A percentile compares a stretch with the other conserved stretches of the same genome.
Evolutionary conservation across 2,888 invertebrate species (phyloP).

Genomic region (Rhaphigaster nebulosa): DNA sequence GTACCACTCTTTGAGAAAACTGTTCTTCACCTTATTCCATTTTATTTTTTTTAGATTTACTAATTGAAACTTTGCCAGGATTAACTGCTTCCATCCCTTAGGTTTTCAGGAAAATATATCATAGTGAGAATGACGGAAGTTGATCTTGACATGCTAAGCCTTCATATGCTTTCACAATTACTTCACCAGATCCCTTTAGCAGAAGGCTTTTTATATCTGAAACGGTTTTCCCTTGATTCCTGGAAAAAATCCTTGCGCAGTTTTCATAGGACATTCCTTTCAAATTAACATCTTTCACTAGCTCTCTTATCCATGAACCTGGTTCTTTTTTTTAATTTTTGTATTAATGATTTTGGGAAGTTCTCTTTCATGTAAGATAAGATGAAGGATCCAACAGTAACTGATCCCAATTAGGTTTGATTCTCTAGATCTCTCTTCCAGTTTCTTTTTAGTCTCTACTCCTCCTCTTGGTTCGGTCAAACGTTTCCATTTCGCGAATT

Average conservation of each 20-base stretch:
- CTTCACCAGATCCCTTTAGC: neutral
- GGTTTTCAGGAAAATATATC: neutral
- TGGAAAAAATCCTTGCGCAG: neutral
- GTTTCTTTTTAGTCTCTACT: too few relatives aligned
- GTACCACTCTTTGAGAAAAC: too few relatives aligned
- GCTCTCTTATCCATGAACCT: neutral
- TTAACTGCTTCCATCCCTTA: neutral
- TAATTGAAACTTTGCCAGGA: neutral
- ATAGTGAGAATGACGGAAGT: neutral
- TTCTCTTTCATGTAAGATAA: too few relatives aligned
- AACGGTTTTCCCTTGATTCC: neutral
- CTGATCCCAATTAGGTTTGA: too few relatives aligned
- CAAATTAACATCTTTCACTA: neutral
- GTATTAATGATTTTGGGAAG: too few relatives aligned
- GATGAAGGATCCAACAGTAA: too few relatives aligned
- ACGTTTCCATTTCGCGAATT: too few relatives aligned
- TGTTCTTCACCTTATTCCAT: too few relatives aligned
- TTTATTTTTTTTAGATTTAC: too few relatives aligned
- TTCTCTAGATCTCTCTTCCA: too few relatives aligned
- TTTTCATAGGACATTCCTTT: neutral
- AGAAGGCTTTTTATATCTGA: neutral
- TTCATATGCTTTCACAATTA: conserved; percentile 9
- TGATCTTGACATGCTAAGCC: neutral
- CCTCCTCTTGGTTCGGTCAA: too few relatives aligned
- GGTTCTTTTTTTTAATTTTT: neutral